A percentile compares a stretch with the other conserved stretches of the same genome.
These are phyloP conservation scores for Phyllopteryx taeniolatus DNA, from an alignment of 2,113 vertebrate species.

Conservation along the genomic window DNA sequence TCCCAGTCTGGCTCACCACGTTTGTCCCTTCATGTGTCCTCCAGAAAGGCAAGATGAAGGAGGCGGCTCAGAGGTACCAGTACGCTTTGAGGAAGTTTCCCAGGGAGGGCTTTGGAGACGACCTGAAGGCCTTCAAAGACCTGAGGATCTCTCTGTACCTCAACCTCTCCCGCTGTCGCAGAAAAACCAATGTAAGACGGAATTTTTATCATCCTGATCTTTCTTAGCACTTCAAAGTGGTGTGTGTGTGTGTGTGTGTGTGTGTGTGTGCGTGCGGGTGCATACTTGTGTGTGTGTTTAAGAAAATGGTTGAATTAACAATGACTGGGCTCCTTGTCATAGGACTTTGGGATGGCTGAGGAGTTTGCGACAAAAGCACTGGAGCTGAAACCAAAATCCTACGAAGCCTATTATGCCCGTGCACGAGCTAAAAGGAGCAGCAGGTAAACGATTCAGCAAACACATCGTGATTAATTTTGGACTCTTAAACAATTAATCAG, in stretches of 20 bases:
- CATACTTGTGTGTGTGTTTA: background rate
- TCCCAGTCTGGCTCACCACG: constrained; percentile 23
- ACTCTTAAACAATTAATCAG: background rate
- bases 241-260: background rate
- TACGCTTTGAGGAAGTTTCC: constrained; percentile 97
- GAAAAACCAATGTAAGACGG: constrained; percentile 93
- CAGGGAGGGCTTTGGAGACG: constrained; percentile 90
- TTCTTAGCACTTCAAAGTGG: background rate
- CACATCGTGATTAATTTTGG: background rate
- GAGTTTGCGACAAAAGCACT: constrained; percentile 97
- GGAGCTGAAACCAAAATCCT: constrained; percentile 94
- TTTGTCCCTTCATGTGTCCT: constrained; percentile 44
- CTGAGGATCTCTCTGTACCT: constrained; percentile 92
- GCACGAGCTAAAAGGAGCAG: constrained; percentile 96
- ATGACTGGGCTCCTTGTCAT: background rate
- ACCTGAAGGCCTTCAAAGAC: constrained; percentile 92
- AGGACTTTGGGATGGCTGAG: constrained; percentile 98
- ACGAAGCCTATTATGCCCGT: constrained; percentile 94
- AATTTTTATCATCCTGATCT: background rate
- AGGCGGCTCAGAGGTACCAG: constrained; percentile 96
- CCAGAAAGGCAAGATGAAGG: constrained; percentile 99
- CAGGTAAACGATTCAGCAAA: constrained; percentile 78
- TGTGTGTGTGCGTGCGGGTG: no score
- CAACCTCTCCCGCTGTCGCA: constrained; percentile 92
- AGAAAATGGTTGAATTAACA: background rate